Conservation (phyloP, 2,113 vertebrate species). For the Prolemur simus region DNA sequence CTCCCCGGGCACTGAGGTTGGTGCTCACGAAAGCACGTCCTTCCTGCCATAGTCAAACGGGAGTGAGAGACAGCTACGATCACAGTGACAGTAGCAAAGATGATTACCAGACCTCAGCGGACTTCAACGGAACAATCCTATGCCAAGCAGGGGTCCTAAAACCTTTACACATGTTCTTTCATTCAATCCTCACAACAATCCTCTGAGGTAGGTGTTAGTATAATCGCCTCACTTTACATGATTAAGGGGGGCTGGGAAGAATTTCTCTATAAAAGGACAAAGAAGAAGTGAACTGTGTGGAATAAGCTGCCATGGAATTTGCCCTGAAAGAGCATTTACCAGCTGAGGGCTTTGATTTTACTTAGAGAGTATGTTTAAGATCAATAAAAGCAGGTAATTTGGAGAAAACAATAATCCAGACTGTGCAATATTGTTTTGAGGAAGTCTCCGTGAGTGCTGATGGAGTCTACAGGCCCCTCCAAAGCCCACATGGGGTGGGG, state of each 20-base stretch:
- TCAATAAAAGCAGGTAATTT: background rate
- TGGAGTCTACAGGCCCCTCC: background rate
- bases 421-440: background rate
- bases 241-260: background rate
- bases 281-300: background rate
- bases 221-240: background rate
- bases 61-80: background rate
- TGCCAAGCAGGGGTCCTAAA: background rate
- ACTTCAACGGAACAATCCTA: background rate
- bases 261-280: background rate
- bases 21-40: background rate
- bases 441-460: background rate
- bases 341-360: background rate
- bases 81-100: background rate
- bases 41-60: background rate
- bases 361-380: background rate
- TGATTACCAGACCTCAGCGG: fast-evolving
- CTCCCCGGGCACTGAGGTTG: background rate
- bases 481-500: background rate
- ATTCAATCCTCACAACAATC: background rate
- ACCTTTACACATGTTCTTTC: background rate
- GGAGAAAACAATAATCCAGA: background rate
- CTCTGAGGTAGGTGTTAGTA: no score
- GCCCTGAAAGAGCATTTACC: background rate
- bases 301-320: background rate